phyloP scores from a whole-genome alignment of 2,113 vertebrate genomes.

The Burhinus oedicnemus region DNA sequence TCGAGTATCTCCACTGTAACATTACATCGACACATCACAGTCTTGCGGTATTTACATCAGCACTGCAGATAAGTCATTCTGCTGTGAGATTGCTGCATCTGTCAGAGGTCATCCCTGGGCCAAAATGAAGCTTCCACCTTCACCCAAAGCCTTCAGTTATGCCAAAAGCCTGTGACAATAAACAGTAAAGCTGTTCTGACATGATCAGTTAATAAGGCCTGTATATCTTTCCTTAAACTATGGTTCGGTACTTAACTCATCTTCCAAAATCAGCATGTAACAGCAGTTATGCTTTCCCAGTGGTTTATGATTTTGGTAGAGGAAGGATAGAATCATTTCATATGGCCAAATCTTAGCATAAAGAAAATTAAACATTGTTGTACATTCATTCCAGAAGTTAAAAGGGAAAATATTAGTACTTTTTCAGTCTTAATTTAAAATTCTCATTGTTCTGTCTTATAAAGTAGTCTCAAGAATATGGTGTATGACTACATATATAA shows the following conservation, averaged over 20 bases:
- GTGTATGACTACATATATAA: not conserved
- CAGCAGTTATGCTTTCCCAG: not conserved
- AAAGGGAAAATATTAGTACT: not conserved
- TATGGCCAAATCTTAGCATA: not conserved
- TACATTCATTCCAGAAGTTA: not conserved
- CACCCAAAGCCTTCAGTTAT: not conserved
- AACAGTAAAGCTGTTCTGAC: not conserved
- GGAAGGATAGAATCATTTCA: not conserved
- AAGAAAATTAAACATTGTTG: not conserved
- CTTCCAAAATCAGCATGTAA: not conserved
- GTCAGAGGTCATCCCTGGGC: not conserved
- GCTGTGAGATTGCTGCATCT: not conserved
- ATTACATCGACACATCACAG: not conserved
- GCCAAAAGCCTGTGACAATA: not conserved
- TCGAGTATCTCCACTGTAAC: rapidly evolving
- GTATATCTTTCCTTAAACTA: not conserved
- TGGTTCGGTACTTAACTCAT: not conserved
- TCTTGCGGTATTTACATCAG: not conserved
- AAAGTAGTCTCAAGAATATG: not conserved
- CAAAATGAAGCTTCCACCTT: not conserved
- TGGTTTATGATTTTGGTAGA: not conserved
- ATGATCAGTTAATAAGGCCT: not conserved
- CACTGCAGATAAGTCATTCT: not conserved
- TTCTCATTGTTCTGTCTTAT: not conserved
- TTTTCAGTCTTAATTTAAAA: not conserved